Percentiles rank a stretch among this genome's conserved stretches.
Conservation (phyloP, 2,113 vertebrate genomes). For the Datnioides undecimradiatus region DNA sequence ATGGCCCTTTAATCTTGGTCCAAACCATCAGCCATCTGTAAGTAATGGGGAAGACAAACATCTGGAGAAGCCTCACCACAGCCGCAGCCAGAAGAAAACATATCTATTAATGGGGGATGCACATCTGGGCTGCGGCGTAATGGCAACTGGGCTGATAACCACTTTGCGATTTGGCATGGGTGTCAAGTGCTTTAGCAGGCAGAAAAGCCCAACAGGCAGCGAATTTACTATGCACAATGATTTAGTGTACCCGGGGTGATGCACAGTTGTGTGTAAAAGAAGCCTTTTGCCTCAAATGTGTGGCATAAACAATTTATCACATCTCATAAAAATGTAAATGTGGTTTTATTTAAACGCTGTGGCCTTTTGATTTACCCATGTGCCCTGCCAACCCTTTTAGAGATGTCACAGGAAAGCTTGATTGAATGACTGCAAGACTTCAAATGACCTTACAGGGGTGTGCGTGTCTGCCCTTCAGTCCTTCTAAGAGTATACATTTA, state of each 20-base stretch:
- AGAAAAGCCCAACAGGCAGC: slow-evolving; percentile 39
- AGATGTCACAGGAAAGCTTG: neutral
- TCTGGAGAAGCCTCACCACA: slow-evolving; percentile 70
- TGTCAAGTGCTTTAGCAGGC: slow-evolving; percentile 42
- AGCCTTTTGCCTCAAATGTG: slow-evolving; percentile 37
- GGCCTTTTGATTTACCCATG: slow-evolving; percentile 47
- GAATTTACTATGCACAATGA: slow-evolving; percentile 41
- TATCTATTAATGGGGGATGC: slow-evolving; percentile 62
- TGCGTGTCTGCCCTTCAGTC: neutral
- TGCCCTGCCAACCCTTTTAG: slow-evolving; percentile 4
- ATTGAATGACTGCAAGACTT: slow-evolving; percentile 28
- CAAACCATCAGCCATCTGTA: slow-evolving; percentile 71
- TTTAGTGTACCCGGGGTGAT: slow-evolving; percentile 14
- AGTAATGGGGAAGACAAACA: slow-evolving; percentile 73
- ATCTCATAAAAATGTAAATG: slow-evolving; percentile 65
- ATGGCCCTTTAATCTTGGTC: slow-evolving; percentile 66
- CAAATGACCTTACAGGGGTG: slow-evolving; percentile 29
- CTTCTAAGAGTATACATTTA: slow-evolving; percentile 7
- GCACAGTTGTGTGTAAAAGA: slow-evolving; percentile 23
- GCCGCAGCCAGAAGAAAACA: slow-evolving; percentile 57
- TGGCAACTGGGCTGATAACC: slow-evolving; percentile 55
- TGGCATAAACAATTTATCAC: slow-evolving; percentile 52
- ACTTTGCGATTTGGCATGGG: slow-evolving; percentile 57
- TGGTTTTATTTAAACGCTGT: slow-evolving; percentile 49
- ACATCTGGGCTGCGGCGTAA: slow-evolving; percentile 65